These are phyloP conservation scores for Plemyria rubiginata DNA, from an alignment of 2,888 invertebrate genomes.

Conservation along the genomic window DNA sequence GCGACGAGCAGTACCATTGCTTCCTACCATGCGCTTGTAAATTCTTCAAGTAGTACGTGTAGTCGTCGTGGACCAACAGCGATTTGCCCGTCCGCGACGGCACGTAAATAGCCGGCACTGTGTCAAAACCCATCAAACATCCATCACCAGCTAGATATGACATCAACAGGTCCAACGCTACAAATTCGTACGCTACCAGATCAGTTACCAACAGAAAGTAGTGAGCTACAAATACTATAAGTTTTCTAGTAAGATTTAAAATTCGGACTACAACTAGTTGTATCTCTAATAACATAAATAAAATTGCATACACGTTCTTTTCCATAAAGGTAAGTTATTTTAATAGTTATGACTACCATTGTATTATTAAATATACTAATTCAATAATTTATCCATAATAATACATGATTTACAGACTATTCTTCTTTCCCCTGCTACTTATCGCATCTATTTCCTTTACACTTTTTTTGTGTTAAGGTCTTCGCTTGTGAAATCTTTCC, in stretches of 20 bases:
- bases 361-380: neutral
- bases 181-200: slow-evolving; percentile 4
- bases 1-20: slow-evolving; percentile 81
- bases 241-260: too few species aligned
- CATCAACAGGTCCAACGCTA: slow-evolving; percentile 9
- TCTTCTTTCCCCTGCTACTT: neutral
- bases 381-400: neutral
- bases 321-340: neutral
- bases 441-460: neutral
- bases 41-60: slow-evolving; percentile 81
- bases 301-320: neutral
- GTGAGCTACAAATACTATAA: neutral
- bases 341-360: neutral
- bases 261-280: too few species aligned
- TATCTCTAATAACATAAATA: neutral
- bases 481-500: neutral
- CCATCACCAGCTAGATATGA: slow-evolving; percentile 23
- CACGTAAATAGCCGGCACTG: slow-evolving; percentile 79
- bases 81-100: slow-evolving; percentile 81
- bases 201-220: neutral
- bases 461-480: neutral
- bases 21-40: slow-evolving; percentile 77
- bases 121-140: slow-evolving; percentile 38
- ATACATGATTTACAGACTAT: neutral
- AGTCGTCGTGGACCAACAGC: slow-evolving; percentile 76